phyloP scores from a whole-genome alignment of 1,140 invertebrate genomes.

The Drosophila neocordata region DNA sequence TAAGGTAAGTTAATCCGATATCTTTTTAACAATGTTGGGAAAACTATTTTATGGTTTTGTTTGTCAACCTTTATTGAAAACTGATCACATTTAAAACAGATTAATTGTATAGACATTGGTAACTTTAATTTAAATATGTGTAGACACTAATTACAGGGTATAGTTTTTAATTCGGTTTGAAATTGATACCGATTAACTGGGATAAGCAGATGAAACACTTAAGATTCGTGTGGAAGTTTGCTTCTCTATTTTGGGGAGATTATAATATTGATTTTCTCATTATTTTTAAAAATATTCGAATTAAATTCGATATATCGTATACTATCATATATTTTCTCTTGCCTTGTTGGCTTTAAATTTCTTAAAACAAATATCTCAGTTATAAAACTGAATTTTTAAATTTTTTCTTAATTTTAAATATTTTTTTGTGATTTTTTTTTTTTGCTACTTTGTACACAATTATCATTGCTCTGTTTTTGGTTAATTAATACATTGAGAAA shows the following conservation, averaged over 20 bases:
- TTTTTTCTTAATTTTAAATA: background rate
- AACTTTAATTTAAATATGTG: background rate
- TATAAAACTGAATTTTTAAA: too few species aligned
- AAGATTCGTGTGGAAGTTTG: background rate
- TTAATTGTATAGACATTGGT: conserved; percentile 13
- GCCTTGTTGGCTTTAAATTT: too few species aligned
- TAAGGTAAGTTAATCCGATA: conserved; percentile 89
- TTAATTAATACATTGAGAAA: background rate
- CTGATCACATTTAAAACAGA: conserved; percentile 27
- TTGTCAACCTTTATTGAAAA: conserved; percentile 50
- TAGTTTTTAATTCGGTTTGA: background rate
- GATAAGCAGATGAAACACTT: background rate
- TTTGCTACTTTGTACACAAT: background rate
- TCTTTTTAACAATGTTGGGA: too few species aligned
- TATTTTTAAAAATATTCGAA: too few species aligned
- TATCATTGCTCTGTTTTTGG: conserved; percentile 11
- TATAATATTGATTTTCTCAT: too few species aligned
- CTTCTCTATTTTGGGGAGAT: background rate
- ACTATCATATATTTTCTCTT: too few species aligned
- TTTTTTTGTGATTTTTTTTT: background rate
- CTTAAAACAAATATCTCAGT: too few species aligned
- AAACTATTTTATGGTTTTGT: background rate
- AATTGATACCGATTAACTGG: background rate
- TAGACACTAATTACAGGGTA: background rate
- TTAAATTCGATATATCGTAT: too few species aligned